Evolutionary conservation across 2,113 vertebrate genomes (phyloP), one percentile per base, ranked within the genome.

Genomic region (Nettapus auritus): DNA sequence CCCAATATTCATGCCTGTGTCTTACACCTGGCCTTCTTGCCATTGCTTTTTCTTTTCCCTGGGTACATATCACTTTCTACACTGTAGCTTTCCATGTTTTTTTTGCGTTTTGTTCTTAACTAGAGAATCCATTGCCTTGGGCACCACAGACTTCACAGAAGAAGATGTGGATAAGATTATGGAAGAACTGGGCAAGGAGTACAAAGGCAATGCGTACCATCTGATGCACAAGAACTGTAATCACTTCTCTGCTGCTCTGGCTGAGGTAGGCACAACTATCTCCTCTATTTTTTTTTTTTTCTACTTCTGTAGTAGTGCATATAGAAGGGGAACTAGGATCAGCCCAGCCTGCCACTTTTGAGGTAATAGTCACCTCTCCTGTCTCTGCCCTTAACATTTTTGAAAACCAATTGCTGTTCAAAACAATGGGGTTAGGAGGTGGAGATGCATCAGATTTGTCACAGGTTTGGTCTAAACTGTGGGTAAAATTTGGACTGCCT

Each of bases 191-290:
- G 98, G 98, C 28, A 99, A 98, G 94, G 99, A 99, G 79, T 99
- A 98, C 94, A 98, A 98, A 97, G 99, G 98, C 57, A 98, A 98
- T 0, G 98, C 98, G 0, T 99, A 98, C 89, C 98, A 99, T 82
- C 97, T 99, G 79, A 99, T 99, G 99, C 98, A 99, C 97, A 99
- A 99, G 97, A 99, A 99, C 97, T 99, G 98, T 95, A 99, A 98
- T 96, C 98, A 99, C 95, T 99, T 99, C 96, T 99, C 98, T 60
- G 98, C 98, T 93, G 98, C 98, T n/a, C 96, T 99, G 88, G 98
- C 98, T 90, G 98, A 99, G 98, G 98, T 99, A 60, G 34, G 96
- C 56, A 82, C 71, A 79, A 34, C 44, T 2, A 3, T n/a, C 31
- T 95, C 26, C 13, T 68, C 17, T 44, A 40, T 40, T 44, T 11